Evolutionary conservation across 2,888 invertebrate genomes (phyloP).

Genomic region (Cheilosia vernalis): DNA sequence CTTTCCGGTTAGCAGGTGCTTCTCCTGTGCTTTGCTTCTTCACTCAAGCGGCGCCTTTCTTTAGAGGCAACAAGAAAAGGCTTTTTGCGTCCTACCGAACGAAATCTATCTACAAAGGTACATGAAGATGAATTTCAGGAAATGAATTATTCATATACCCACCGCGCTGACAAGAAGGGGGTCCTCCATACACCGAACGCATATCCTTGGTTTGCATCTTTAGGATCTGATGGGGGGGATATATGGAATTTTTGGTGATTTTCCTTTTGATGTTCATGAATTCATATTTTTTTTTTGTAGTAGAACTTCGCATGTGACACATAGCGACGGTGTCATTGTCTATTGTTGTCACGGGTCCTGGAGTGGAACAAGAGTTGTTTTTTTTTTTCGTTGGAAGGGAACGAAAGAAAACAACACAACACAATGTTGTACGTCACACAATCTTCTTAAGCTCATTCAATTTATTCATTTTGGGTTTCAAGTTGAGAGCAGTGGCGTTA

Average conservation of each 20-base stretch:
- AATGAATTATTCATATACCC: constrained; percentile 72
- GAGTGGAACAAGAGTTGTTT: constrained; percentile 1
- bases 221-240: constrained; percentile 18
- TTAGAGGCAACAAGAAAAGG: constrained; percentile 63
- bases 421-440: constrained; percentile 41
- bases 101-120: constrained; percentile 25
- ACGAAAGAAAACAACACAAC: constrained; percentile 15
- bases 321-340: constrained; percentile 37
- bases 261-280: constrained; percentile 28
- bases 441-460: constrained; percentile 63
- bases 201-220: constrained; percentile 24
- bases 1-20: constrained; percentile 74
- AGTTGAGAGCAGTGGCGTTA: constrained; percentile 28
- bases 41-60: constrained; percentile 37
- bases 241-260: neutral
- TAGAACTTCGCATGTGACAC: constrained; percentile 17
- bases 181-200: constrained; percentile 3
- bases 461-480: constrained; percentile 61
- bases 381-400: neutral
- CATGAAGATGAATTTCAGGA: constrained; percentile 70
- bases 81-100: constrained; percentile 27
- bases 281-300: constrained; percentile 50
- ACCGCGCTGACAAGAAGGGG: constrained; percentile 32
- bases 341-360: constrained; percentile 16
- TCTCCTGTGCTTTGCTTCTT: constrained; percentile 28